These are phyloP conservation scores for Anadara kagoshimensis DNA, from an alignment of 1,140 invertebrate genomes.

Conservation along the genomic window DNA sequence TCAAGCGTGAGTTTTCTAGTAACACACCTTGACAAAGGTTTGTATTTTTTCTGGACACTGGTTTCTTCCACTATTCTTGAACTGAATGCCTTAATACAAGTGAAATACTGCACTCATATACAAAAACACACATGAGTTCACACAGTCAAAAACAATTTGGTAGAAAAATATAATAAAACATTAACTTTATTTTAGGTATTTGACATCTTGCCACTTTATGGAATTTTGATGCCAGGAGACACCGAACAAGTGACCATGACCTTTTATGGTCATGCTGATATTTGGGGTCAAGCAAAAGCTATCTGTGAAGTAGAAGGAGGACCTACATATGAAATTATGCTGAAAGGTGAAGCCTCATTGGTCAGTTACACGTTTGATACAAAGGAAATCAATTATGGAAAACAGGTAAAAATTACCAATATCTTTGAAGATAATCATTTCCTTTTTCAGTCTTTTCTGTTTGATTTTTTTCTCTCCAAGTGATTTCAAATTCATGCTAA, in stretches of 20 bases:
- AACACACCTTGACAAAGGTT: too few species aligned
- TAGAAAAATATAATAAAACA: too few species aligned
- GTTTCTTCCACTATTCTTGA: too few species aligned
- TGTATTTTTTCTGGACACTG: too few species aligned
- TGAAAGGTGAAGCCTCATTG: conserved; percentile 71
- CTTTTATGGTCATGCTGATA: conserved; percentile 73
- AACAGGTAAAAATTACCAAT: conserved; percentile 58
- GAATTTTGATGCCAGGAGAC: conserved; percentile 71
- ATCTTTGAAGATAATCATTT: neutral
- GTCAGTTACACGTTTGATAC: conserved; percentile 71
- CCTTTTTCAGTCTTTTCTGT: neutral
- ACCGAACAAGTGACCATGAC: conserved; percentile 73
- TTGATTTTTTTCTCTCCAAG: neutral
- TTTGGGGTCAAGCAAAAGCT: conserved; percentile 69
- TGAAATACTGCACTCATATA: too few species aligned
- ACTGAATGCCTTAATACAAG: too few species aligned
- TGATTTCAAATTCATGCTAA: too few species aligned
- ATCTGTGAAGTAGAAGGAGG: conserved; percentile 73
- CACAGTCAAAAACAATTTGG: too few species aligned
- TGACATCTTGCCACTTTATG: conserved; percentile 73
- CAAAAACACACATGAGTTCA: too few species aligned
- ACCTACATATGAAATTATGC: conserved; percentile 69
- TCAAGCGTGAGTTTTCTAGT: too few species aligned
- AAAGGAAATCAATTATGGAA: conserved; percentile 71
- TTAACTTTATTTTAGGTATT: conserved; percentile 65